Evolutionary conservation across 2,888 invertebrate genomes (phyloP), one percentile per base, ranked within the genome.

Genomic region (Monochamus alternatus): DNA sequence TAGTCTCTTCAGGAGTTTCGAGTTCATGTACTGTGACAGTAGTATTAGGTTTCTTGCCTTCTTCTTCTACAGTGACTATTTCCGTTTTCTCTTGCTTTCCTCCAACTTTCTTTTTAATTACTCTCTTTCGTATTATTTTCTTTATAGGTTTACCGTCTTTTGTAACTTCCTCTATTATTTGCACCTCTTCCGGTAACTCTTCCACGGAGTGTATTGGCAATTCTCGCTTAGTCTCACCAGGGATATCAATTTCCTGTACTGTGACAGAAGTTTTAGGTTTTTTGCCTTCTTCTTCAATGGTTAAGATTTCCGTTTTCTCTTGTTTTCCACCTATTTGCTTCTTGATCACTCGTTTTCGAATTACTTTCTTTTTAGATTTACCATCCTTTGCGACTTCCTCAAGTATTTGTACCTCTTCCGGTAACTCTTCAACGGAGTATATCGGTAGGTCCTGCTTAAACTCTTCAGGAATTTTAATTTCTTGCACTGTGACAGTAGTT

Each of bases 311-410:
- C 1, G 87, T 87, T n/a, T 79, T 84, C 79, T 87, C 86, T 82
- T 86, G 88, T 77, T 86, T 87, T 3, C 83, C 87, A 55, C 87
- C 88, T 78, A 86, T 85, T 63, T 84, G 85, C 79, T 88, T 90
- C 52, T 83, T 86, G n/a, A 87, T 83, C 5, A 83, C 78, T 12
- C 87, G 84, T 71, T 86, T 88, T 67, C 84, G 85, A 14, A 83
- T 85, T 0, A 86, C 86, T 74, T 89, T 86, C 70, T 84, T 79
- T 77, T 82, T 73, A 31, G 80, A 77, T 77, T 84, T 81, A 38
- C 82, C 86, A 72, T 81, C 85, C 75, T 74, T 75, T 22, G 80
- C 77, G 31, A 83, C 60, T 5, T 81, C 78, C 79, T 84, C 81
- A 22, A 77, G 86, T 86, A 90, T 80, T 47, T 83, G 76, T 5